Evolutionary conservation across 2,888 invertebrate species (phyloP), one percentile per base, ranked within the genome.

Genomic region (Chloromyia formosa): DNA sequence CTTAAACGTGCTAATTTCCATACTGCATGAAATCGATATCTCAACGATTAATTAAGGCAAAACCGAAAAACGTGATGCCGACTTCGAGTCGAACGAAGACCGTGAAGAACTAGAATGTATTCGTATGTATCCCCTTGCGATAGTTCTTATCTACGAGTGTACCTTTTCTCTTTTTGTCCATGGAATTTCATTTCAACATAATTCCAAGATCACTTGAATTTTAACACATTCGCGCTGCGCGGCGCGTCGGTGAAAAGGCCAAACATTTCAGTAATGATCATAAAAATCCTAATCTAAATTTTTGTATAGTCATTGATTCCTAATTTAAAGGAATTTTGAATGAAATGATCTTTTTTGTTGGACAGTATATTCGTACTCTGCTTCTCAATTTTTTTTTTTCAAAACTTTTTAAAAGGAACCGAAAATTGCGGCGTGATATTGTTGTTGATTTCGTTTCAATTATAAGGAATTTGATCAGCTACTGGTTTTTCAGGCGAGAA

Each of bases 1-100:
- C 58, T 71, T 71, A 42, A 12, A 20, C 56, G 58, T 71, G 71
- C 71, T 71, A 56, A 71, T 71, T 71, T 71, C 71, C 71, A 71
- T 71, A 71, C 71, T 71, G 58, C 71, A 71, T 71, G 40, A 56
- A 71, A 56, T 71, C 54, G 62, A 27, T 62, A 42, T 62, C 62
- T 40, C 12, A 35, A 49, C 66, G 49, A 66, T 66, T 66, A 66
- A 66, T 66, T 66, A 66, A 45, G 49, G 4, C 22, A 18, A 18
- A 49, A 20, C 45, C 14, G 14, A 45, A 66, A 49, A 62, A 66
- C 49, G 49, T 49, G 66, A 14, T 66, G 60, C 10, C 23, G n/a
- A 35, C 12, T 10, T 20, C n/a, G 23, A 60, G 16, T 7, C 27
- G 14, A 2, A 20, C 23, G 14, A 62, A 62, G 40, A 40, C 40